phyloP scores from a whole-genome alignment of 1,140 invertebrate genomes.

The Meloidogyne hapla region DNA sequence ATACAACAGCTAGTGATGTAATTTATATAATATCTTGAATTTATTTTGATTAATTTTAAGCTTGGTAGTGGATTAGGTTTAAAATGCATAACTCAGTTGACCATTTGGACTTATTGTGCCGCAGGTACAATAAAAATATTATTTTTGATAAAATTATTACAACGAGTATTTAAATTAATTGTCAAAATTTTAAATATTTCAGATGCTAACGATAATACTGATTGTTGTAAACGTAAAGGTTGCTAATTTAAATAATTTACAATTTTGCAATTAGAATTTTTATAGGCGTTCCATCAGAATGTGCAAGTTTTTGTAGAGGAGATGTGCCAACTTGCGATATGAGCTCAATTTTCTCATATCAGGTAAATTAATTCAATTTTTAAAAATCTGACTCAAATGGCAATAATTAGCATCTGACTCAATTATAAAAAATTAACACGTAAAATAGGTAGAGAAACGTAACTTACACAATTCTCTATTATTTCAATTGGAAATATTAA shows the following conservation, averaged over 20 bases:
- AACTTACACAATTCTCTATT: no score
- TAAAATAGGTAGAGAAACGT: no score
- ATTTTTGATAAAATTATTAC: no score
- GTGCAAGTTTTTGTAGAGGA: conserved; percentile 59
- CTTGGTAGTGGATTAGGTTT: conserved; percentile 53
- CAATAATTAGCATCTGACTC: no score
- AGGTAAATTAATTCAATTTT: not conserved
- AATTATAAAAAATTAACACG: no score
- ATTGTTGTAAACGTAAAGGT: conserved; percentile 56
- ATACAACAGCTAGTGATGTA: conserved; percentile 60
- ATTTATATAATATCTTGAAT: not conserved
- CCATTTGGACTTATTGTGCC: conserved; percentile 62
- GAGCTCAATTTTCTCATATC: conserved; percentile 58
- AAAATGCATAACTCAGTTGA: conserved; percentile 60
- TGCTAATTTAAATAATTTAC: not conserved
- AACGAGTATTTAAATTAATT: not conserved
- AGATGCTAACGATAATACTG: conserved; percentile 57
- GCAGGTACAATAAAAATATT: conserved; percentile 21
- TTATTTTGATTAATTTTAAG: conserved; percentile 29
- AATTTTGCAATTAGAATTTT: not conserved
- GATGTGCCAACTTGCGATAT: conserved; percentile 61
- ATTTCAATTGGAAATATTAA: no score
- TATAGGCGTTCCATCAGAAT: conserved; percentile 54
- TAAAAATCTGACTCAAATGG: no score
- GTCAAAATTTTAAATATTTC: not conserved